Base-by-base conservation (phyloP, 2,797 vertebrate species). In the Falco columbarius region DNA sequence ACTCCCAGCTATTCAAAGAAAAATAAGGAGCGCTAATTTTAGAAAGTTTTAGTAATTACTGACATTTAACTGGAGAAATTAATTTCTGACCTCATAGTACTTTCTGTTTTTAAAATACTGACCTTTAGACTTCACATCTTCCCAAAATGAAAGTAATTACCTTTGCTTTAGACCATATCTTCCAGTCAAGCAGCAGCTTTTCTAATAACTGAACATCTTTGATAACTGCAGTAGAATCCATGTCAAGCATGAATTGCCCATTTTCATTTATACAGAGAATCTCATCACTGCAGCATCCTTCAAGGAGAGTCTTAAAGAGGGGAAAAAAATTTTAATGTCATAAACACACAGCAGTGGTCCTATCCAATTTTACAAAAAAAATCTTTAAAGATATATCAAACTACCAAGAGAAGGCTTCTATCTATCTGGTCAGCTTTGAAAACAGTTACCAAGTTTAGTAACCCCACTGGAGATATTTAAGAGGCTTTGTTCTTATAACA, bases 81-180 rank as follows among this genome's bases (percentile, higher is more conserved):
- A 3, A 34, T 80, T 91, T 89, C 40, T 36, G 49, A 51, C 6
- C 19, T 54, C 14, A 30, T 14, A 88, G n/a, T 21, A 52, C 19
- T 54, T 36, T 2, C 8, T 13, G 14, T 29, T 61, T 65, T 18
- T 2, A 0, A 10, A 38, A 67, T 40, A 72, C 3, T 65, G 26
- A 49, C 9, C 55, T 77, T 55, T 34, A 58, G 27, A 59, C 7
- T 22, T 29, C 8, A 63, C 76, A 20, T 40, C 55, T 74, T 81
- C 52, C 27, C 30, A 83, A 83, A 75, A 59, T 62, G 9, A 15
- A 58, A 65, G 12, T 6, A 84, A 61, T 93, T 98, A 99, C 99
- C 99, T 99, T 98, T 54, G 99, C 99, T 96, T 99, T 99, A 94
- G 98, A 98, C 99, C 99, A 99, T 97, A 99, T 99, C 97, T 99